Base-by-base conservation (phyloP, 2,113 vertebrate genomes). In the Galbula dea region DNA sequence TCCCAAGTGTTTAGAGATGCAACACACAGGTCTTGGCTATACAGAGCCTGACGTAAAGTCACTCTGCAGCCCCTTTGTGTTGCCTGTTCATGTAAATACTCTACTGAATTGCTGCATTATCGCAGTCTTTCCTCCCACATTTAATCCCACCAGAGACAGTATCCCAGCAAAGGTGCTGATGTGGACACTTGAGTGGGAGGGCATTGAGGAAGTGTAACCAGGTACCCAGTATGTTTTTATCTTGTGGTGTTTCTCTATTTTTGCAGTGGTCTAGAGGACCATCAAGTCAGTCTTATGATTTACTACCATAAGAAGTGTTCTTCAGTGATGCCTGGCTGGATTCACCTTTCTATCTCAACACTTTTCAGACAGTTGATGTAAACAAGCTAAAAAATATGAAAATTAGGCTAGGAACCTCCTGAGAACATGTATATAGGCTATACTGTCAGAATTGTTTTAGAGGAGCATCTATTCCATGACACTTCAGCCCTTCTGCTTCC, bases 241-340 rank as follows among this genome's bases (percentile, higher is more conserved):
- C 37, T 73, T 57, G 41, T 27, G 34, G 19, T 4, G 2, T 27
- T 66, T 45, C 72, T 61, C 12, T 30, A 63, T 26, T 39, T 75
- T 62, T 77, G 19, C 55, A 74, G 59, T 41, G 59, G 32, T 63
- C 69, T 57, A 36, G 10, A 81, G 48, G 34, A 76, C 16, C 26
- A 27, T 19, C 57, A 48, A 15, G 36, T 41, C 6, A 2, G 20
- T 48, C 24, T 66, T 32, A 27, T 0, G 0, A 51, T 22, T 20
- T 46, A 52, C 15, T 77, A 63, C 27, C 34, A 15, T 36, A 68
- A 43, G 34, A 73, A 63, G 5, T 17, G 29, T 39, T 34, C 22
- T 73, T 68, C 69, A 81, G 2, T 30, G 63, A 65, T 13, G 54
- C 21, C 65, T 59, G 32, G 27, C 27, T 73, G 26, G 27, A 59